Evolutionary conservation across 1,140 invertebrate species (phyloP).

Genomic region (Drosophila persimilis): DNA sequence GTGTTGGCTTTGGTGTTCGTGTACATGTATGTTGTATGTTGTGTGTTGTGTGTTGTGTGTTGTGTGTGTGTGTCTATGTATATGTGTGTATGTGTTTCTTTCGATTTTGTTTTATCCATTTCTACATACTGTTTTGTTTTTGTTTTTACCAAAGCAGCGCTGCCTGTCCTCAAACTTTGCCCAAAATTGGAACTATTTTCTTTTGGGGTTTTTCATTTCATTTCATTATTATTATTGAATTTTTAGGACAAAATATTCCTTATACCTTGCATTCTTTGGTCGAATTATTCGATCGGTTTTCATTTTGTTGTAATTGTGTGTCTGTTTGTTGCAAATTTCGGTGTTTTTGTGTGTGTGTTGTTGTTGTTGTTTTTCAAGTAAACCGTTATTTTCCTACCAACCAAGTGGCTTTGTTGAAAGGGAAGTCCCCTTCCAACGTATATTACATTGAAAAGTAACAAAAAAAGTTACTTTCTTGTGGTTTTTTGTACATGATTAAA

Average conservation of each 20-base stretch:
- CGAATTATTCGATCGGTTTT: conserved; percentile 40
- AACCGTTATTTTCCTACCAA: conserved; percentile 76
- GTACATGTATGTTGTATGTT: conserved; percentile 12
- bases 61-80: conserved; percentile 8
- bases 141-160: conserved; percentile 75
- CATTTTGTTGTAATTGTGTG: conserved; percentile 33
- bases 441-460: conserved; percentile 3
- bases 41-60: conserved; percentile 12
- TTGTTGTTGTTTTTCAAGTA: conserved; percentile 51
- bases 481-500: conserved; percentile 15
- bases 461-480: conserved; percentile 27
- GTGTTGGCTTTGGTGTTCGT: conserved; percentile 3
- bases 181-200: too few relatives aligned
- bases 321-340: conserved; percentile 3
- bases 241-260: conserved; percentile 24
- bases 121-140: conserved; percentile 72
- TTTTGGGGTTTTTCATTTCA: conserved; percentile 10
- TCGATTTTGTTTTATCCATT: conserved; percentile 8
- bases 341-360: not conserved
- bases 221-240: conserved; percentile 11
- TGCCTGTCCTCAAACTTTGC: conserved; percentile 30
- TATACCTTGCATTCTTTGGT: conserved; percentile 33
- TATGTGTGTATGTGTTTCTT: conserved; percentile 9
- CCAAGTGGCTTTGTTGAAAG: conserved; percentile 61
- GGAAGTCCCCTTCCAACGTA: conserved; percentile 1